A percentile compares a stretch with the other conserved stretches of the same genome.
Evolutionary conservation across 2,113 vertebrate genomes (phyloP).

Genomic region (Sinocyclocheilus grahami): DNA sequence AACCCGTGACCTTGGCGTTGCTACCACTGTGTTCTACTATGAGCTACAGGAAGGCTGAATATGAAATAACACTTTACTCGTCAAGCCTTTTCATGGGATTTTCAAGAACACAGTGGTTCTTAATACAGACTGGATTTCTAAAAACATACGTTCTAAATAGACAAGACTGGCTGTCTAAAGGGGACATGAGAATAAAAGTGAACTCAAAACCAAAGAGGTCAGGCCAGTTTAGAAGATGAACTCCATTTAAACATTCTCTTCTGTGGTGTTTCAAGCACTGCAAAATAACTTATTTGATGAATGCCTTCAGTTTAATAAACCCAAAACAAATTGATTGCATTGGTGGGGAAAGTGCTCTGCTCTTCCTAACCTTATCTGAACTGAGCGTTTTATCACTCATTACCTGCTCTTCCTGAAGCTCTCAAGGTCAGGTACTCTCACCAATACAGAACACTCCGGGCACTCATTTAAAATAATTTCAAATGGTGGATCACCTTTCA

Average conservation of each 20-base stretch:
- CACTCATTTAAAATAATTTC: background rate
- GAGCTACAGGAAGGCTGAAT: background rate
- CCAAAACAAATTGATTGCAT: conserved; percentile 12
- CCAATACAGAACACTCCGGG: conserved; percentile 2
- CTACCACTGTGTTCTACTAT: background rate
- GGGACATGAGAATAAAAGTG: background rate
- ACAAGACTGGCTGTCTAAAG: background rate
- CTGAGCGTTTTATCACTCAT: conserved; percentile 19
- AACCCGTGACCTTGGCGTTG: background rate
- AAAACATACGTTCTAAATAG: background rate
- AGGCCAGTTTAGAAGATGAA: background rate
- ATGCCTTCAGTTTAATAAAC: conserved; percentile 12
- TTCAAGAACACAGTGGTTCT: background rate
- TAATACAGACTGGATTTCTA: background rate
- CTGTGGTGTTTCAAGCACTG: background rate
- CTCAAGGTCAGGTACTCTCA: conserved; percentile 23
- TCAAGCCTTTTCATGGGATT: background rate
- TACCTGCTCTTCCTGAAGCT: conserved; percentile 4
- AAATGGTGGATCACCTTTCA: background rate
- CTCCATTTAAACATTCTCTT: background rate
- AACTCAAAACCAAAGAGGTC: conserved; percentile 15
- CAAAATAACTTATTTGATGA: background rate
- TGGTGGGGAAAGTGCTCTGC: background rate
- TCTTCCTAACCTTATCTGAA: conserved; percentile 1
- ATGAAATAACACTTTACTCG: background rate